Conservation (phyloP, 2,113 vertebrate genomes). For the Gasterosteus nipponicus region DNA sequence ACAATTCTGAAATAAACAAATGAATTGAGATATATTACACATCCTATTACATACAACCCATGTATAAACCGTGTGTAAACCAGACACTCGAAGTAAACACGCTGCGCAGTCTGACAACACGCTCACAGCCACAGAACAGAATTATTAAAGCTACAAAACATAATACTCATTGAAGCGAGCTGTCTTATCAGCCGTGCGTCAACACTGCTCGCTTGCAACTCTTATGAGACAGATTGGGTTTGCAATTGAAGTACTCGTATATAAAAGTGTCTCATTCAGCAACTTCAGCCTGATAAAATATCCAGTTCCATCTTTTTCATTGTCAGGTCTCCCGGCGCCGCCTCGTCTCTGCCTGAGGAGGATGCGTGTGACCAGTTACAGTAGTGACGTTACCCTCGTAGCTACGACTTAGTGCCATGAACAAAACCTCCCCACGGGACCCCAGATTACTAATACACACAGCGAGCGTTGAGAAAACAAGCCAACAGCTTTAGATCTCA, state of each 20-base stretch:
- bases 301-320: background rate
- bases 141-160: background rate
- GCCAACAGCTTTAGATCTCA: constrained; percentile 3
- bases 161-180: background rate
- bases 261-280: constrained; percentile 10
- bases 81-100: background rate
- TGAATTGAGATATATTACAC: background rate
- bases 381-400: background rate
- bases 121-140: background rate
- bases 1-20: background rate
- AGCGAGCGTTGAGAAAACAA: background rate
- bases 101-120: background rate
- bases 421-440: background rate
- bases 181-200: background rate
- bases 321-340: constrained; percentile 8
- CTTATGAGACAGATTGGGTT: background rate
- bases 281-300: background rate
- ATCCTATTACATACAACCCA: background rate
- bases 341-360: background rate
- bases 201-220: background rate
- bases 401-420: constrained; percentile 6
- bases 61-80: background rate
- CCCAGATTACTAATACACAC: background rate
- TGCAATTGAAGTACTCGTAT: background rate
- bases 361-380: background rate